Evolutionary conservation across 2,888 invertebrate species (phyloP).

Genomic region (Drosophila cracens): DNA sequence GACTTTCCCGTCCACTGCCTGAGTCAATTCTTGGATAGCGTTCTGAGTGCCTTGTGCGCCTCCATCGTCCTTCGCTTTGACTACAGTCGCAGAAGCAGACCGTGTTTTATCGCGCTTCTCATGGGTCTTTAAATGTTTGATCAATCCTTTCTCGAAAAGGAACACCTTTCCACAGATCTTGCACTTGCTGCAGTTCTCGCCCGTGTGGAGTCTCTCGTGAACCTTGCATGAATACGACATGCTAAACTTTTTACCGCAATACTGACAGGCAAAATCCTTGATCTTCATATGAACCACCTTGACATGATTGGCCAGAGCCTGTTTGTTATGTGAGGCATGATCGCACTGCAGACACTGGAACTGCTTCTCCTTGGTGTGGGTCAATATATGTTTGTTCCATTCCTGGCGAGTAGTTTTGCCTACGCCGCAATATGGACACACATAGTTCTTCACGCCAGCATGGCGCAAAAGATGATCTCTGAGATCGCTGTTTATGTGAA

Average conservation of each 20-base stretch:
- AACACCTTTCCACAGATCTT: slow-evolving; percentile 81
- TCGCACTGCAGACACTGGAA: slow-evolving; percentile 80
- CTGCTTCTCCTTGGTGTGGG: slow-evolving; percentile 82
- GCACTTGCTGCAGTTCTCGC: slow-evolving; percentile 80
- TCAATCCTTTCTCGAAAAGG: slow-evolving; percentile 78
- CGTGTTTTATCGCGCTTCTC: slow-evolving; percentile 71
- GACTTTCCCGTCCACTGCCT: slow-evolving; percentile 2
- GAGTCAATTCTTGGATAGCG: background rate
- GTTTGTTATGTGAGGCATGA: slow-evolving; percentile 81
- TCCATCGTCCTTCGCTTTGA: slow-evolving; percentile 9
- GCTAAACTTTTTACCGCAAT: slow-evolving; percentile 80
- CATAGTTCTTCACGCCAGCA: slow-evolving; percentile 83
- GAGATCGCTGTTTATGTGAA: slow-evolving; percentile 81
- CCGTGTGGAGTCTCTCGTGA: slow-evolving; percentile 80
- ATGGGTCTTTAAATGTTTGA: slow-evolving; percentile 79
- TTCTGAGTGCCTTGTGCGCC: background rate
- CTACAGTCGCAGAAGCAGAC: slow-evolving; percentile 33
- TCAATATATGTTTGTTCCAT: slow-evolving; percentile 82
- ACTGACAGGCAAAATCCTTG: slow-evolving; percentile 80
- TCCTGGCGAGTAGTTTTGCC: slow-evolving; percentile 83
- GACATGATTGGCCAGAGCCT: slow-evolving; percentile 79
- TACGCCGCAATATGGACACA: slow-evolving; percentile 83
- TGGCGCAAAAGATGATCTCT: slow-evolving; percentile 83
- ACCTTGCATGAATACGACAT: slow-evolving; percentile 79
- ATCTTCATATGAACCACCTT: slow-evolving; percentile 82